Evolutionary conservation across 2,797 vertebrate species (phyloP).

Genomic region (Hemibagrus guttatus): DNA sequence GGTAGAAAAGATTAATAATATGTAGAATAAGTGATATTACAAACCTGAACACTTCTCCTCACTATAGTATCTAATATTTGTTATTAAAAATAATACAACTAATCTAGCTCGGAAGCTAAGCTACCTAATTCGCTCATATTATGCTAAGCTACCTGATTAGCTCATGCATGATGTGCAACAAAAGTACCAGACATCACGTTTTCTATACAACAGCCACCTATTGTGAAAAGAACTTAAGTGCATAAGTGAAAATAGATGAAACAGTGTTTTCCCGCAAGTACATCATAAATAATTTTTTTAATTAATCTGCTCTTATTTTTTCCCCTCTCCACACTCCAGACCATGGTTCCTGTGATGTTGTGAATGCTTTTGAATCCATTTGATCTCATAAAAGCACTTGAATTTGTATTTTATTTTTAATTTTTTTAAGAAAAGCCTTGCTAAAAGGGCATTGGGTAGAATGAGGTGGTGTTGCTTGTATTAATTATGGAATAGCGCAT

Average conservation of each 20-base stretch:
- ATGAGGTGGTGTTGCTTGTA: not conserved
- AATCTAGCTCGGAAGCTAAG: not conserved
- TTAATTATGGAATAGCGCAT: not conserved
- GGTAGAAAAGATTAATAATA: not conserved
- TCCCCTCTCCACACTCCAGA: slow-evolving; percentile 11
- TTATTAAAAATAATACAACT: not conserved
- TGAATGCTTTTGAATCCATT: slow-evolving; percentile 29
- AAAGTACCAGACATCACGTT: not conserved
- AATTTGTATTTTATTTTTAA: not conserved
- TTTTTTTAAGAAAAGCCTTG: not conserved
- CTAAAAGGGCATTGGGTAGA: not conserved
- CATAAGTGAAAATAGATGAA: not conserved
- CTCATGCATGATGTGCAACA: not conserved
- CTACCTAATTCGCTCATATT: not conserved
- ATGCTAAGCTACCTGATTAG: not conserved
- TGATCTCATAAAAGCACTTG: slow-evolving; percentile 31
- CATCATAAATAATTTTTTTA: not conserved
- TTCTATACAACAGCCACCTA: slow-evolving; percentile 9
- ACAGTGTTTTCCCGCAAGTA: not conserved
- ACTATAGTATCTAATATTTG: not conserved
- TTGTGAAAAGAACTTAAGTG: not conserved
- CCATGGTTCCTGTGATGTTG: slow-evolving; percentile 43
- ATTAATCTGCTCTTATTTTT: not conserved
- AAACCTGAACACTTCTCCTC: not conserved
- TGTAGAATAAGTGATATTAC: not conserved